A percentile compares a stretch with the other conserved stretches of the same genome.
These are phyloP conservation scores for Apamea sordens DNA, from an alignment of 2,888 invertebrate species.

Conservation along the genomic window DNA sequence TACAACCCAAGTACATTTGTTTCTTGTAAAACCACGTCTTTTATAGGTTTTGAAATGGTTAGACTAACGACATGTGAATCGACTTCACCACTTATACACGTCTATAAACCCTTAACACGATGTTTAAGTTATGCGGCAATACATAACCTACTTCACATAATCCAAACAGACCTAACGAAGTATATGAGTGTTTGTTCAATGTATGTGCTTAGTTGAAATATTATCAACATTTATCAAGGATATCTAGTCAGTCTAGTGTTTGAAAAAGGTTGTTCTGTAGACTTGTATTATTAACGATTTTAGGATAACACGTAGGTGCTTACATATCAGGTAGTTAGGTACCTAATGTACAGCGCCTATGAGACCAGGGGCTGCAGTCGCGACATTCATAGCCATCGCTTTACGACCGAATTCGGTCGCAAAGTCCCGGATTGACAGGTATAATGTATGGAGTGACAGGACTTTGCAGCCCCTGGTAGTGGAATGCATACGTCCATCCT, in stretches of 20 bases:
- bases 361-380: no score
- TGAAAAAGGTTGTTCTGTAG: background rate
- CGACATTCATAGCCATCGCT: no score
- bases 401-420: no score
- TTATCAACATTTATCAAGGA: constrained; percentile 32
- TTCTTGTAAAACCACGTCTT: constrained; percentile 2
- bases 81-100: constrained; percentile 21
- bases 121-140: constrained; percentile 24
- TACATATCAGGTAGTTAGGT: background rate
- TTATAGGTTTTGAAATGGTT: constrained; percentile 20
- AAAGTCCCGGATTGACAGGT: no score
- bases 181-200: constrained; percentile 12
- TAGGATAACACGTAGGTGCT: background rate
- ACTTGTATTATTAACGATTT: constrained; percentile 4
- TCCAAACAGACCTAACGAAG: constrained; percentile 37
- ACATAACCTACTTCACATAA: constrained; percentile 43
- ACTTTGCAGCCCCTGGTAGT: no score
- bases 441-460: no score
- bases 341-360: background rate
- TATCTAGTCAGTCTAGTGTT: background rate
- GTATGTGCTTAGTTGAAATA: constrained; percentile 31
- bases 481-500: background rate
- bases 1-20: background rate
- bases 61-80: constrained; percentile 6
- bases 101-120: constrained; percentile 29